phyloP scores from a whole-genome alignment of 2,113 vertebrate genomes.

The Neolamprologus sp. region DNA sequence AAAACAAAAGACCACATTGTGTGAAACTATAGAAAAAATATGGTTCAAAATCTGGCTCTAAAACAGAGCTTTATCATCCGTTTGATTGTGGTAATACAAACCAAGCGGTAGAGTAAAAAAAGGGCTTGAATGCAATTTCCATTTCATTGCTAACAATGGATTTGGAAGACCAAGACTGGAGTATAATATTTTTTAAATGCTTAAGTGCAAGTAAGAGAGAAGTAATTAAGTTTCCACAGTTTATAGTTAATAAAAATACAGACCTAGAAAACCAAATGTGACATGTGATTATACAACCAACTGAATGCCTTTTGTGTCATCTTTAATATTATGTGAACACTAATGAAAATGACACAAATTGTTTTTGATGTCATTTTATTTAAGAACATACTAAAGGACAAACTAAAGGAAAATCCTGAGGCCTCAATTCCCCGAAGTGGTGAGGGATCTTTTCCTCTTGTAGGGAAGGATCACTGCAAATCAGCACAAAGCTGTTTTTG shows the following conservation, averaged over 20 bases:
- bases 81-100: neutral
- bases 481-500: neutral
- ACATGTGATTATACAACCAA: neutral
- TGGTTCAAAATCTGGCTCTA: neutral
- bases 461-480: neutral
- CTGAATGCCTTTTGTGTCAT: neutral
- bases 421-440: neutral
- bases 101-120: neutral
- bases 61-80: neutral
- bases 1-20: conserved; percentile 51
- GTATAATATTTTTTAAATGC: neutral
- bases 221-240: neutral
- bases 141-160: neutral
- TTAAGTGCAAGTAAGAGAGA: neutral
- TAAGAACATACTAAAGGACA: neutral
- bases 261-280: neutral
- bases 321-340: neutral
- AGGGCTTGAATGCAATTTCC: neutral
- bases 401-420: neutral
- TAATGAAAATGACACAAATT: neutral
- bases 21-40: conserved; percentile 8
- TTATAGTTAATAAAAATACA: neutral
- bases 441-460: neutral
- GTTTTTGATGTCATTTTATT: neutral
- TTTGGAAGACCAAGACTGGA: neutral